A percentile compares a stretch with the other conserved stretches of the same genome.
Evolutionary conservation across 2,797 vertebrate genomes (phyloP).

Genomic region (Xiphorhynchus erythropygius): DNA sequence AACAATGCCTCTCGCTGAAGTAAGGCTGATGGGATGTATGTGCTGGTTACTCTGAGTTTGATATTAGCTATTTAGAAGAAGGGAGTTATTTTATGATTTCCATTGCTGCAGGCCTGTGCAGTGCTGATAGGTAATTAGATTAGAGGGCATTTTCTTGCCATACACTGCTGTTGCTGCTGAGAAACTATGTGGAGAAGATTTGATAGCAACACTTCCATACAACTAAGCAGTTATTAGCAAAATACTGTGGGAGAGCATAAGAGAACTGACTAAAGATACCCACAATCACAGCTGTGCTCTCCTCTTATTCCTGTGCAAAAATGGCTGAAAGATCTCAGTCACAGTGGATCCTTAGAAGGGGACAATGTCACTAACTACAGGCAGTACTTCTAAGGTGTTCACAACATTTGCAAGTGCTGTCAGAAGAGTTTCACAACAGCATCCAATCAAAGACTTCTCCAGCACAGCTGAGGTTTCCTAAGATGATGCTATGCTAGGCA

Average conservation of each 20-base stretch:
- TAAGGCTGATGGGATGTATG: background rate
- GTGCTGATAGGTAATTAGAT: background rate
- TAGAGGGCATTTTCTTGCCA: background rate
- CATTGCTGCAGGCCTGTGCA: background rate
- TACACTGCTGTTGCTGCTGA: background rate
- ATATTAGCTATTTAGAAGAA: background rate
- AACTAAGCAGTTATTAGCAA: background rate
- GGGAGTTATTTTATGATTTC: background rate
- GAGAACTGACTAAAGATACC: background rate
- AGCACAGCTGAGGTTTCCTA: background rate
- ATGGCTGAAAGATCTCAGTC: background rate
- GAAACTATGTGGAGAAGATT: background rate
- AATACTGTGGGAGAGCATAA: background rate
- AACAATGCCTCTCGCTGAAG: background rate
- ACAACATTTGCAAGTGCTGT: background rate
- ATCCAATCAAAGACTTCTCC: background rate
- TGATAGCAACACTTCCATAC: background rate
- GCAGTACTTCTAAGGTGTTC: background rate
- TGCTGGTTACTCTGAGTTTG: background rate
- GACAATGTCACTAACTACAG: background rate
- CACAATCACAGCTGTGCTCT: background rate
- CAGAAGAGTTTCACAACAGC: background rate
- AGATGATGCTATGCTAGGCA: slow-evolving; percentile 3
- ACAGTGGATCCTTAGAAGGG: background rate
- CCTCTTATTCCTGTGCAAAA: background rate